A percentile compares a stretch with the other conserved stretches of the same genome.
These are phyloP conservation scores for Linyphia triangularis DNA, from an alignment of 2,888 invertebrate genomes.

Conservation along the genomic window DNA sequence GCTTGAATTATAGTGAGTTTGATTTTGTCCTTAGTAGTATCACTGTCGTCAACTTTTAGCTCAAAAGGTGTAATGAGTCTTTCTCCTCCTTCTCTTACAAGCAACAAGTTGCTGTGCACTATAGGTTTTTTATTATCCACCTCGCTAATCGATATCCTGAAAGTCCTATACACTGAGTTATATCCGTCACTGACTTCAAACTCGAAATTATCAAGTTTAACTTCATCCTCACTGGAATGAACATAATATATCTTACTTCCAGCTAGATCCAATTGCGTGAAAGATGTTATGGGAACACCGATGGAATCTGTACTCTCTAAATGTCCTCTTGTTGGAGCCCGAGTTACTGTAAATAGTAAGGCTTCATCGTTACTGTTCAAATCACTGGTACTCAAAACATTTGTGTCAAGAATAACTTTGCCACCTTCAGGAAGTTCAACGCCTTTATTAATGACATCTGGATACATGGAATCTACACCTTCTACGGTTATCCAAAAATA, in stretches of 20 bases:
- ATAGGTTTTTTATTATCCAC: constrained; percentile 80
- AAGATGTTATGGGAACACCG: constrained; percentile 78
- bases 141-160: constrained; percentile 79
- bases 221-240: constrained; percentile 79
- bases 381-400: constrained; percentile 79
- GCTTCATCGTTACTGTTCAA: constrained; percentile 79
- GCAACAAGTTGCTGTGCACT: constrained; percentile 78
- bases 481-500: constrained; percentile 80
- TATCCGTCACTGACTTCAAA: constrained; percentile 80
- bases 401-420: constrained; percentile 79
- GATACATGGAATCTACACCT: constrained; percentile 79
- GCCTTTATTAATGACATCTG: constrained; percentile 79
- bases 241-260: constrained; percentile 80
- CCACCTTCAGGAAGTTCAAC: constrained; percentile 80
- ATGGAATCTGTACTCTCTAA: constrained; percentile 78
- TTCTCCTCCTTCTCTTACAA: constrained; percentile 79
- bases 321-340: constrained; percentile 79
- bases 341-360: constrained; percentile 79
- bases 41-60: constrained; percentile 79
- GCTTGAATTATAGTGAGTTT: constrained; percentile 79
- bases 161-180: constrained; percentile 78
- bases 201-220: constrained; percentile 80
- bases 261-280: constrained; percentile 80
- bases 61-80: constrained; percentile 80
- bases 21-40: constrained; percentile 78